phyloP scores from a whole-genome alignment of 2,797 vertebrate species.

The Synaphobranchus kaupii region DNA sequence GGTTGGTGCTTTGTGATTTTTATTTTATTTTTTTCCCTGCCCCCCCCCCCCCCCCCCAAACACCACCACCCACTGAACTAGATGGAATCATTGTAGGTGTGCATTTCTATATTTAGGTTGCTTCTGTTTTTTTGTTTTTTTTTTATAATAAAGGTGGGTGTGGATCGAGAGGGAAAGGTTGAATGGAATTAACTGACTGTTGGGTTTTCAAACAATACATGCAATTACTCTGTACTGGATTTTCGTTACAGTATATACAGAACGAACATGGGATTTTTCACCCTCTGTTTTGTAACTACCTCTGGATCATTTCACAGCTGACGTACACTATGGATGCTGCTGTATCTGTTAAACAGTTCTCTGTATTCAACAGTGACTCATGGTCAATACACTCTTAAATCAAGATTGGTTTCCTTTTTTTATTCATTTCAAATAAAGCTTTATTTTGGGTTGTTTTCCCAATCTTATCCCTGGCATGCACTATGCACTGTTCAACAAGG shows the following conservation, averaged over 20 bases:
- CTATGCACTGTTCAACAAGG: background rate
- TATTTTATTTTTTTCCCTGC: background rate
- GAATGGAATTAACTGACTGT: conserved; percentile 6
- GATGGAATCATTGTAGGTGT: background rate
- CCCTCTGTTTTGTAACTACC: conserved; percentile 37
- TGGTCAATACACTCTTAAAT: conserved; percentile 20
- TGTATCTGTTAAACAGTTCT: conserved; percentile 20
- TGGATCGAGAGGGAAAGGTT: background rate
- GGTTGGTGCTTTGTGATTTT: background rate
- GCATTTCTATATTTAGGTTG: background rate
- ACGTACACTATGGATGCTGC: conserved; percentile 26
- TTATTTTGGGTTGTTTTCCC: background rate
- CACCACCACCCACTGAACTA: too few relatives aligned
- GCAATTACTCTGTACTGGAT: conserved; percentile 24
- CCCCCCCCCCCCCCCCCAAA: background rate
- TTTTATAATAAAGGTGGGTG: background rate
- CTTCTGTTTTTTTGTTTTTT: background rate
- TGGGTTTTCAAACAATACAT: conserved; percentile 17
- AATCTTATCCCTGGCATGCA: background rate
- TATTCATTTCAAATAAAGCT: background rate
- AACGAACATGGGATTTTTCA: conserved; percentile 1
- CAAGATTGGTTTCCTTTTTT: conserved; percentile 7
- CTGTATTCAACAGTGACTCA: background rate
- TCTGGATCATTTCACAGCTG: conserved; percentile 29
- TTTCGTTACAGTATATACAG: conserved; percentile 6